Conservation (phyloP, 2,888 invertebrate genomes). For the Drosophila neoperkinsi region DNA sequence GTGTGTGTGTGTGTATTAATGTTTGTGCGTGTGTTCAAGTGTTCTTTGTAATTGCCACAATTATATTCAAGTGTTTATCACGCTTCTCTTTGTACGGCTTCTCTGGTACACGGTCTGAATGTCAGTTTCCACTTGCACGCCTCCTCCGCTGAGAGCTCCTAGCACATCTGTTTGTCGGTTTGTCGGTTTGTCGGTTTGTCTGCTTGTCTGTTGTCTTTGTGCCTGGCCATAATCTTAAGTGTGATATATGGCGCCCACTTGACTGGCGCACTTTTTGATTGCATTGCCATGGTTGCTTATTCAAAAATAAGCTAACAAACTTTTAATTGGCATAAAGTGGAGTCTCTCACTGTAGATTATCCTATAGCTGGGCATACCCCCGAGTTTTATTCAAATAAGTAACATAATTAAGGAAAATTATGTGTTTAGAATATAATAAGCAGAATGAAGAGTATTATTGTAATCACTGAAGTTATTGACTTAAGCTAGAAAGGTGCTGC, state of each 20-base stretch:
- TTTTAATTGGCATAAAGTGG: constrained; percentile 40
- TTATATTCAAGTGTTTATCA: constrained; percentile 67
- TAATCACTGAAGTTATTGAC: neutral
- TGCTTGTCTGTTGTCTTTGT: constrained; percentile 20
- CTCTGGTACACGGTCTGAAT: constrained; percentile 6
- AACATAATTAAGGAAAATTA: neutral
- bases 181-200: constrained; percentile 25
- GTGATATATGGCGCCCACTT: constrained; percentile 51
- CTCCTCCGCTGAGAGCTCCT: constrained; percentile 9
- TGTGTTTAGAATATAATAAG: neutral
- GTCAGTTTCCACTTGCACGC: constrained; percentile 15
- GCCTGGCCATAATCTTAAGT: constrained; percentile 47
- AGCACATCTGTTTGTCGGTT: constrained; percentile 16
- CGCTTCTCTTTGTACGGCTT: constrained; percentile 17
- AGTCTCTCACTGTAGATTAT: constrained; percentile 8
- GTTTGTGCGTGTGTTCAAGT: constrained; percentile 25
- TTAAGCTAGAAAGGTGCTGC: neutral
- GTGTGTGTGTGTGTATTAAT: neutral
- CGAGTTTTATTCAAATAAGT: neutral
- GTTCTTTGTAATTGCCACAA: constrained; percentile 63
- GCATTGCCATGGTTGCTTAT: constrained; percentile 40
- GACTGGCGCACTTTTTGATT: constrained; percentile 46
- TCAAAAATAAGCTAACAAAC: constrained; percentile 41
- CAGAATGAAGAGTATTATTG: neutral
- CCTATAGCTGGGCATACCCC: neutral